Evolutionary conservation across 2,113 vertebrate genomes (phyloP), one percentile per base, ranked within the genome.

Genomic region (Rhabdornis inornatus): DNA sequence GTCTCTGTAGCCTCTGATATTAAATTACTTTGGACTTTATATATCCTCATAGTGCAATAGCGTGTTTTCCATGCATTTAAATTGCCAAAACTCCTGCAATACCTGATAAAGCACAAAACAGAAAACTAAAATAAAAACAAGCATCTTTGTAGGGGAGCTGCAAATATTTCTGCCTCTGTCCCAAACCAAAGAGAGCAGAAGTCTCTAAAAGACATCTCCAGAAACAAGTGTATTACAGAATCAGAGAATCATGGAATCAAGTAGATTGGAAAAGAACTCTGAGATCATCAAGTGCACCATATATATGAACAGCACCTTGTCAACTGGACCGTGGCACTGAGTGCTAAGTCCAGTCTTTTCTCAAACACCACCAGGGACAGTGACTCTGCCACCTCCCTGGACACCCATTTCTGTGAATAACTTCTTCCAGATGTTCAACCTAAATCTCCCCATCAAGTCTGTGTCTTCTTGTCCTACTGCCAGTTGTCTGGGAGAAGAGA

Each of bases 21-120:
- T 78, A 92, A 92, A 92, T 61, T 90, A 40, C n/a, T 85, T 92
- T 83, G 31, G 59, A 37, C 37, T 60, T 78, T 68, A 56, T 75
- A 56, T 23, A 44, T 56, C 47, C 24, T 84, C 11, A 0, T 53
- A 87, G 13, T 45, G 50, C 20, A 5, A 42, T 39, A 55, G 9
- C 21, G 15, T 66, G 71, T 55, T 16, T 77, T 74, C n/a, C 61
- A 15, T 21, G 15, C 35, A 37, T 49, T 64, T 83, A 53, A 86
- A 71, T 50, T 66, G 11, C 56, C 56, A 39, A 60, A 56, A 94
- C 16, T 71, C 11, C 28, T 44, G 30, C n/a, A 78, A 63, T 63
- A 59, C 27, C 35, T 45, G 52, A 53, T 61, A 74, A 91, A 92
- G 74, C 59, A 53, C 24, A 50, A 87, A 74, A 1, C 3, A 76